Evolutionary conservation across 2,888 invertebrate genomes (phyloP).

Genomic region (Ophonus ardosiacus): DNA sequence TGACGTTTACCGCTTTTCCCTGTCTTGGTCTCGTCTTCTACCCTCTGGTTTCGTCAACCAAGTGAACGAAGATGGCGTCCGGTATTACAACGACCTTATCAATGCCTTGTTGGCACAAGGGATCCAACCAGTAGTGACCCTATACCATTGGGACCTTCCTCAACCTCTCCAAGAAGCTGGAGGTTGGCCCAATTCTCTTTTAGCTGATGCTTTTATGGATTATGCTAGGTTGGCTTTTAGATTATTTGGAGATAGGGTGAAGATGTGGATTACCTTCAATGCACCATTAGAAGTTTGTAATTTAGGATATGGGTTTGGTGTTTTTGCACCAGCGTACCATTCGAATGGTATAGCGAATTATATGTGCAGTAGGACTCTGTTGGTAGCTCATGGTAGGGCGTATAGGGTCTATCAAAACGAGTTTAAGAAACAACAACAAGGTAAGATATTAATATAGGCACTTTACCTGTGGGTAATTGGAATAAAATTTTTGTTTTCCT

Average conservation of each 20-base stretch:
- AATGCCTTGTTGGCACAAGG: conserved; percentile 77
- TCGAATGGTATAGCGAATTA: conserved; percentile 79
- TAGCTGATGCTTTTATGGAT: conserved; percentile 77
- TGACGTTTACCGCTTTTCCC: conserved; percentile 77
- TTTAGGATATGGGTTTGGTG: conserved; percentile 68
- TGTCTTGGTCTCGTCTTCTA: conserved; percentile 82
- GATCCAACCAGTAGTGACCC: conserved; percentile 79
- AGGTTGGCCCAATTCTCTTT: conserved; percentile 76
- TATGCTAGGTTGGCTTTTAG: conserved; percentile 77
- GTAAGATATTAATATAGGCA: conserved; percentile 13
- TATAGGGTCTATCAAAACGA: conserved; percentile 81
- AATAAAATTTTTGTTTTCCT: neutral
- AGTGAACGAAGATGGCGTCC: conserved; percentile 80
- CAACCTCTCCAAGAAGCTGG: conserved; percentile 73
- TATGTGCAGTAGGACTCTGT: conserved; percentile 80
- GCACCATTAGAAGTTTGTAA: conserved; percentile 66
- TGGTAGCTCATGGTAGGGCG: conserved; percentile 82
- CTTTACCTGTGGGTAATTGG: too few relatives aligned
- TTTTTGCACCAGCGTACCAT: conserved; percentile 71
- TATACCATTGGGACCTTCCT: conserved; percentile 80
- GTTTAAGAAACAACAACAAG: conserved; percentile 77
- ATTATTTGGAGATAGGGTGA: conserved; percentile 66
- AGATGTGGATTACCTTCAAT: conserved; percentile 67
- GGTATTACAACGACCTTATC: conserved; percentile 81
- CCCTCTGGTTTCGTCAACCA: conserved; percentile 79